These are phyloP conservation scores for Rousettus leschenaultii DNA, from an alignment of 2,113 vertebrate species.

Conservation along the genomic window DNA sequence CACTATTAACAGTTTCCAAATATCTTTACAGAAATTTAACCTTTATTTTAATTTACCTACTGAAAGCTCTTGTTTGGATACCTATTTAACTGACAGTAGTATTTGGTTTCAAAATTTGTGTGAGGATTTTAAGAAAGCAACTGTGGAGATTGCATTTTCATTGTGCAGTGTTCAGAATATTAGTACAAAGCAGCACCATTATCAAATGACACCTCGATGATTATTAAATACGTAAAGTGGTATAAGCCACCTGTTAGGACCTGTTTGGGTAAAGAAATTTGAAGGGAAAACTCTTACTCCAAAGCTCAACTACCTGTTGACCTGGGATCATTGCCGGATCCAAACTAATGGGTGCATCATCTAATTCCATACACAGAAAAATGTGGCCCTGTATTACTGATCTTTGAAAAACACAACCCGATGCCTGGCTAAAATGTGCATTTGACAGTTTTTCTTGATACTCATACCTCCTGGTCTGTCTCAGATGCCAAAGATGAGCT, in stretches of 20 bases:
- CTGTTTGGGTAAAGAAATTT: not conserved
- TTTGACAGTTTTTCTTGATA: not conserved
- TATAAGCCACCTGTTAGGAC: not conserved
- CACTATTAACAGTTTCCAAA: not conserved
- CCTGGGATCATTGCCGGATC: too few relatives aligned
- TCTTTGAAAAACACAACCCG: not conserved
- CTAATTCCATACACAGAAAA: not conserved
- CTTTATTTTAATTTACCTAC: not conserved
- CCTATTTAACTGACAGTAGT: not conserved
- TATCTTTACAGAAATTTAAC: not conserved
- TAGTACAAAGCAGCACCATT: not conserved
- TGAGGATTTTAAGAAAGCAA: not conserved
- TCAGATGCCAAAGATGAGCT: not conserved
- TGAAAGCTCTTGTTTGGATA: not conserved
- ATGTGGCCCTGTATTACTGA: not conserved
- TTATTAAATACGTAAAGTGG: not conserved
- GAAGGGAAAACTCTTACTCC: not conserved
- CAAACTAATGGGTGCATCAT: not conserved
- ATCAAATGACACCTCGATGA: not conserved
- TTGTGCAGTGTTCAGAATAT: not conserved
- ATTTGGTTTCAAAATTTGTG: not conserved
- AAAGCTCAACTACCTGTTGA: not conserved
- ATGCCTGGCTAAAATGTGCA: not conserved
- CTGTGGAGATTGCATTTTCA: not conserved
- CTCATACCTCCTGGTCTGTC: not conserved